Evolutionary conservation across 2,888 invertebrate species (phyloP), one percentile per base, ranked within the genome.

Genomic region (Brachyopa scutellaris): DNA sequence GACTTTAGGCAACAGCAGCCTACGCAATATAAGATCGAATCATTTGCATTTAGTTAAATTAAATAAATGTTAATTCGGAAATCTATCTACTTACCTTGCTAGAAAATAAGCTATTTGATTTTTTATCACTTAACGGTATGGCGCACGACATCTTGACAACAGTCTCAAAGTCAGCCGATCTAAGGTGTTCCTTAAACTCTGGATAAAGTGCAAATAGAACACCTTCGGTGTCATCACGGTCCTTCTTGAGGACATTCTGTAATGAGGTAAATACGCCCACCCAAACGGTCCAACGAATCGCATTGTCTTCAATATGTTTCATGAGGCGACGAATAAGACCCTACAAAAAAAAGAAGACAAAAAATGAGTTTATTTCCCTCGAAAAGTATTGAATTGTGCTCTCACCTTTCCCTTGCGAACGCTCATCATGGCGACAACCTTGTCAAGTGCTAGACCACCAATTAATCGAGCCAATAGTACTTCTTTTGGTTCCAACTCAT

Each of bases 381-480:
- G 26, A 1, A n/a, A n/a, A n/a, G n/a, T n/a, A n/a, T n/a, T n/a
- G n/a, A n/a, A 13, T 13, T 15, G 1, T 1, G 4, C 8, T 85
- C 88, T 86, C 89, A 96, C 96, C 93, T 95, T 94, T 86, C 97
- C 97, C 88, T 97, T 97, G 85, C 96, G 92, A 47, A 97, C 95
- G 84, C 93, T 93, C 87, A 97, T 91, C 91, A 96, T 94, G 86
- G 94, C 93, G 21, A 93, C 90, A 73, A 96, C 91, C 86, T 95
- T 93, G 61, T 96, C 96, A 78, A 93, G 92, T 26, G 94, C 88
- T 21, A 95, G 88, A 0, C 94, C 93, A 0, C 92, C 91, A 80
- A 94, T 92, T 86, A 96, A 92, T 82, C 93, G 94, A 78, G 92
- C 92, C 19, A 95, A 91, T 40, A 96, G 91, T 29, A 93, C 93